Evolutionary conservation across 2,888 invertebrate genomes (phyloP).

Genomic region (Carabus problematicus): DNA sequence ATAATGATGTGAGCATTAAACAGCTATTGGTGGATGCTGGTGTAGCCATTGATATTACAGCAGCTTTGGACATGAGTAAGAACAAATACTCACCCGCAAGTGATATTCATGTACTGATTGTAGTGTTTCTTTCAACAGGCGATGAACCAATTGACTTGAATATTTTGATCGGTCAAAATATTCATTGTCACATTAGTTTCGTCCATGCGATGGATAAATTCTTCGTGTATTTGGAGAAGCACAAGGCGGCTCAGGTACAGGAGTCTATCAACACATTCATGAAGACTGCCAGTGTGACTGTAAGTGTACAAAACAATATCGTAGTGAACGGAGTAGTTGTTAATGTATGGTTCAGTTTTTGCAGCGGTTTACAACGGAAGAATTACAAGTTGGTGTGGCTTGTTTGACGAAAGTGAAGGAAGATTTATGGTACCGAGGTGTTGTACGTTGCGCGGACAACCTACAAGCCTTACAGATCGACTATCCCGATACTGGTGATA

Average conservation of each 20-base stretch:
- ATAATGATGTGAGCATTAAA: constrained; percentile 25
- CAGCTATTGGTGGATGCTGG: constrained; percentile 31
- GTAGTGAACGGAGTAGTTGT: neutral
- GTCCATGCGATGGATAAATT: constrained; percentile 59
- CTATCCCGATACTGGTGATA: constrained; percentile 60
- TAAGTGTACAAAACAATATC: constrained; percentile 47
- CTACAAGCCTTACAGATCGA: constrained; percentile 54
- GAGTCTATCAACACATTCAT: constrained; percentile 51
- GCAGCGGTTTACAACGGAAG: constrained; percentile 55
- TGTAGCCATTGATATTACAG: constrained; percentile 17
- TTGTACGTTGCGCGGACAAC: constrained; percentile 57
- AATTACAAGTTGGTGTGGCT: constrained; percentile 57
- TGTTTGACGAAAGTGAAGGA: constrained; percentile 59
- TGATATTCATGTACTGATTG: constrained; percentile 25
- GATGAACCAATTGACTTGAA: constrained; percentile 55
- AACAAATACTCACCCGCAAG: neutral
- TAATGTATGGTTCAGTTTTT: constrained; percentile 14
- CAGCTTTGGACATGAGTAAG: constrained; percentile 31
- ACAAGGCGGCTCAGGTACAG: constrained; percentile 49
- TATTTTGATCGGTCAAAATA: constrained; percentile 59
- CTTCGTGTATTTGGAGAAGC: constrained; percentile 58
- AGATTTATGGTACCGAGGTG: constrained; percentile 59
- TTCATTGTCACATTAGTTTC: constrained; percentile 58
- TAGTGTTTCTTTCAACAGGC: constrained; percentile 33
- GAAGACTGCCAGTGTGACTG: constrained; percentile 51